A percentile compares a stretch with the other conserved stretches of the same genome.
These are phyloP conservation scores for Paracyclopina nana DNA, from an alignment of 1,140 invertebrate species.

Conservation along the genomic window DNA sequence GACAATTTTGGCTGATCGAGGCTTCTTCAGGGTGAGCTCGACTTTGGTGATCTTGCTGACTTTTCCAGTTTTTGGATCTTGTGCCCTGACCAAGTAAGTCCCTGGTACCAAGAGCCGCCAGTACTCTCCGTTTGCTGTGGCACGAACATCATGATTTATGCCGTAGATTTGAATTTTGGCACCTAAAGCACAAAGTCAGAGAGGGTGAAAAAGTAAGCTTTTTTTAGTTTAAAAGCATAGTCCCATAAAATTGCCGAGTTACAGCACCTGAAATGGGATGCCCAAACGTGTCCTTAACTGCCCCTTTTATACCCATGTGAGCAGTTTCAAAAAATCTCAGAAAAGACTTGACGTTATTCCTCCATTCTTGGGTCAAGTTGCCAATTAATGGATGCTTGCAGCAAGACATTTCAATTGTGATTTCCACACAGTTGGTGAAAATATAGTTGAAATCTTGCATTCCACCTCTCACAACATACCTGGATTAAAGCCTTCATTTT, in stretches of 20 bases:
- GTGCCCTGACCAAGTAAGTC: not conserved
- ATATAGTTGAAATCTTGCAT: conserved; percentile 84
- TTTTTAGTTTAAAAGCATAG: too few relatives aligned
- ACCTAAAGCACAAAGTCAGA: too few relatives aligned
- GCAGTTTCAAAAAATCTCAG: not conserved
- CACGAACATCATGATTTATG: not conserved
- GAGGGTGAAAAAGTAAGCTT: too few relatives aligned
- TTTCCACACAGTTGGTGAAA: conserved; percentile 66
- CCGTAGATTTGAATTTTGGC: not conserved
- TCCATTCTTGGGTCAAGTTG: not conserved
- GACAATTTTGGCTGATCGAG: too few relatives aligned
- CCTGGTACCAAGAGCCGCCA: not conserved
- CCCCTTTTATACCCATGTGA: not conserved
- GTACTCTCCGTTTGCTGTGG: not conserved
- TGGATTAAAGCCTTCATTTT: too few relatives aligned
- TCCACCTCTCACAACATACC: conserved; percentile 50
- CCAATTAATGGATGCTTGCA: conserved; percentile 46
- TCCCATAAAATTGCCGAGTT: too few relatives aligned
- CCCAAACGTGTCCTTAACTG: not conserved
- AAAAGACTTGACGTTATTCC: not conserved
- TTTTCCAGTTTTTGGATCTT: too few relatives aligned
- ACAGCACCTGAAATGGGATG: too few relatives aligned
- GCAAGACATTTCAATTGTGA: conserved; percentile 65
- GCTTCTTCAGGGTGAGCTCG: too few relatives aligned
- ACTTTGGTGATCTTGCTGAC: too few relatives aligned